Conservation (phyloP, 2,888 invertebrate species). For the Luperina testacea region DNA sequence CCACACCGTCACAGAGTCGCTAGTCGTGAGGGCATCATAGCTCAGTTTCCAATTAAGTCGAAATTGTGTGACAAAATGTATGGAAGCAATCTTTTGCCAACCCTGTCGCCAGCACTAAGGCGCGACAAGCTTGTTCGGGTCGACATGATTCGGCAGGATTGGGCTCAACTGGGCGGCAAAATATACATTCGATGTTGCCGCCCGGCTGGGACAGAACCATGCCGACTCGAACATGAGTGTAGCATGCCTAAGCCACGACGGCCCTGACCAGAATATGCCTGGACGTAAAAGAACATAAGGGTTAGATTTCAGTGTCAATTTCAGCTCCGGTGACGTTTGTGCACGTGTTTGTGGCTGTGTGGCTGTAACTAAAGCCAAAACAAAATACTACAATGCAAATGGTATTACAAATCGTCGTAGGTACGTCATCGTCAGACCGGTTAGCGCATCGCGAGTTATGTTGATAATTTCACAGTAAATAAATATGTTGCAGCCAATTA, state of each 20-base stretch:
- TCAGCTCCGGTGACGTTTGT: neutral
- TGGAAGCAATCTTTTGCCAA: neutral
- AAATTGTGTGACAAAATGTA: neutral
- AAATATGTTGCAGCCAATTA: constrained; percentile 33
- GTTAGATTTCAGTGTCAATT: constrained; percentile 23
- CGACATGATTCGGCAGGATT: neutral
- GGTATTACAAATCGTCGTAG: constrained; percentile 12
- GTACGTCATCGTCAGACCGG: constrained; percentile 22
- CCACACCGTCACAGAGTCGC: neutral
- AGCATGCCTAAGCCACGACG: neutral
- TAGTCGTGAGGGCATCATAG: neutral
- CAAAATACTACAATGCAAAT: constrained; percentile 27
- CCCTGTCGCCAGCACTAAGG: neutral
- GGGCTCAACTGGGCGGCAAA: neutral
- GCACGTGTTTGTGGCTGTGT: neutral
- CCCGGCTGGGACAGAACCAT: neutral
- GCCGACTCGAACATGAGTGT: neutral
- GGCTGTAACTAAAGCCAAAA: constrained; percentile 32
- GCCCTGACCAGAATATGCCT: neutral
- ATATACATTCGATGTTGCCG: neutral
- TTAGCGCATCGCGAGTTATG: constrained; percentile 32
- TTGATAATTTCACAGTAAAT: constrained; percentile 20
- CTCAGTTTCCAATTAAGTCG: neutral
- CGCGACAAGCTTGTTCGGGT: neutral
- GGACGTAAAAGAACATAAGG: neutral